A percentile compares a stretch with the other conserved stretches of the same genome.
These are phyloP conservation scores for Trichopoda pennipes DNA, from an alignment of 2,888 invertebrate genomes.

Conservation along the genomic window DNA sequence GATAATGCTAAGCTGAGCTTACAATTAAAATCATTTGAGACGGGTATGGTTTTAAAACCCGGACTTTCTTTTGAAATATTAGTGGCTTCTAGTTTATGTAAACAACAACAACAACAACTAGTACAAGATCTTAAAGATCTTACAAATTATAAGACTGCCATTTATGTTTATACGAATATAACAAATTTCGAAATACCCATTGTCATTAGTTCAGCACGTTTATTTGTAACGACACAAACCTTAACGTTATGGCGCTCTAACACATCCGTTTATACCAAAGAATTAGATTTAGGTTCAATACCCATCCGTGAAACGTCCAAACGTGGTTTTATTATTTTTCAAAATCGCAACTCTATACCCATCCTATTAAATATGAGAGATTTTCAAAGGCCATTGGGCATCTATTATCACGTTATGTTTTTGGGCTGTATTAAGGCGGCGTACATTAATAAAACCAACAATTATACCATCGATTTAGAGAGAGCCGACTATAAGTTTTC, in stretches of 20 bases:
- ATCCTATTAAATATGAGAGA: constrained; percentile 78
- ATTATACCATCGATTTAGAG: constrained; percentile 62
- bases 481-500: constrained; percentile 72
- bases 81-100: constrained; percentile 59
- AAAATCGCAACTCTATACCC: constrained; percentile 78
- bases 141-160: constrained; percentile 71
- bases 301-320: constrained; percentile 78
- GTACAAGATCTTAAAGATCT: constrained; percentile 75
- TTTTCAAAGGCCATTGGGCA: constrained; percentile 76
- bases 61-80: constrained; percentile 73
- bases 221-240: constrained; percentile 78
- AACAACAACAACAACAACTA: constrained; percentile 69
- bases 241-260: constrained; percentile 67
- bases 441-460: constrained; percentile 61
- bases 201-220: constrained; percentile 81
- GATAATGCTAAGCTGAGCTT: constrained; percentile 63
- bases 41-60: constrained; percentile 73
- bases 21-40: constrained; percentile 51
- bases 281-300: constrained; percentile 79
- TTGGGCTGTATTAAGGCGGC: constrained; percentile 82
- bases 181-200: constrained; percentile 81
- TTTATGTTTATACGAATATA: constrained; percentile 82
- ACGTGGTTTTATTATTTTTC: constrained; percentile 76
- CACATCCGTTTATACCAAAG: constrained; percentile 72
- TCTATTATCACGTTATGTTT: constrained; percentile 80